phyloP scores from a whole-genome alignment of 2,888 invertebrate genomes.

The Gymnocheta viridis region DNA sequence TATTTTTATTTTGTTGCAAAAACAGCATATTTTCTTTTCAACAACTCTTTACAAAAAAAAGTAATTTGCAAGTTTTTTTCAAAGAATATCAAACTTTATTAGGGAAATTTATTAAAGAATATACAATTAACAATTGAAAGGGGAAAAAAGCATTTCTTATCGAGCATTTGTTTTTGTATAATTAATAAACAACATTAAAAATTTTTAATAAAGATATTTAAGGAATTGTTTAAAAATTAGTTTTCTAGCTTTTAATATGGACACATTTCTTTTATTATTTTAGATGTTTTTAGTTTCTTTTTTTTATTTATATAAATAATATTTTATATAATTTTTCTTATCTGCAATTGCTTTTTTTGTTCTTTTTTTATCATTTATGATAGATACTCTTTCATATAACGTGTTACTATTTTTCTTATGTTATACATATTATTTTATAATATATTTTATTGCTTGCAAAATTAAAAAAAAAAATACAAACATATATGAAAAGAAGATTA shows the following conservation, averaged over 20 bases:
- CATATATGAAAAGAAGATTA: slow-evolving; percentile 22
- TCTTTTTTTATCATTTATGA: neutral
- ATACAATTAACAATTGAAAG: neutral
- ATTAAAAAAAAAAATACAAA: slow-evolving; percentile 31
- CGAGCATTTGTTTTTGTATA: slow-evolving; percentile 48
- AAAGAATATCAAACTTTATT: slow-evolving; percentile 46
- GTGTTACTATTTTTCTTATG: slow-evolving; percentile 23
- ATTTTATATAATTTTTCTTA: slow-evolving; percentile 1
- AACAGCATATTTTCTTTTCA: neutral
- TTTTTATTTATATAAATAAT: neutral
- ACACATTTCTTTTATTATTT: neutral
- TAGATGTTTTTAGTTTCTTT: slow-evolving; percentile 13
- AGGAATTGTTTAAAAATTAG: neutral
- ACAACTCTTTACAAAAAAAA: slow-evolving; percentile 8
- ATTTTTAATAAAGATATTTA: slow-evolving; percentile 2
- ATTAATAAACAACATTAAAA: neutral
- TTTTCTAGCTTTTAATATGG: neutral
- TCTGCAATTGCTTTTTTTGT: neutral
- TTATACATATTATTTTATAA: neutral
- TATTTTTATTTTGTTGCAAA: slow-evolving; percentile 35
- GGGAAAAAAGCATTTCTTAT: slow-evolving; percentile 63
- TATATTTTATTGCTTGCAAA: slow-evolving; percentile 29
- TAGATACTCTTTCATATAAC: slow-evolving; percentile 12
- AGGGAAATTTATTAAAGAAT: slow-evolving; percentile 42
- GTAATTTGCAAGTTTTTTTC: slow-evolving; percentile 35